phyloP scores from a whole-genome alignment of 2,888 invertebrate species.

The Cataglyphis altisquamis region DNA sequence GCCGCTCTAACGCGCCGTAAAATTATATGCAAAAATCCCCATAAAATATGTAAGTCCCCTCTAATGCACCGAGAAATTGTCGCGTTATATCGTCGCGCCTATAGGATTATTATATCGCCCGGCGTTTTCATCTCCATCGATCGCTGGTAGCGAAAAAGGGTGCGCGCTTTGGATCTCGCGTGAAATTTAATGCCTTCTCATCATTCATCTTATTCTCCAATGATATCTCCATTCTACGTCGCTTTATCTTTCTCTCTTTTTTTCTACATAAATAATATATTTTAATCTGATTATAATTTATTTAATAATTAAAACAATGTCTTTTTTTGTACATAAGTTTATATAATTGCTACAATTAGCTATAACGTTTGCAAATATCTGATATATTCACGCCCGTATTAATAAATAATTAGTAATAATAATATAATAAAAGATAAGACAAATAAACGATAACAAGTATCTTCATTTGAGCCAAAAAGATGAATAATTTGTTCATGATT shows the following conservation, averaged over 20 bases:
- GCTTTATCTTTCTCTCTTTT: not conserved
- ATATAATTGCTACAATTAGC: not conserved
- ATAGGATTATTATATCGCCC: conserved; percentile 78
- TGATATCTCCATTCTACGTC: not conserved
- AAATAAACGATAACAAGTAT: conserved; percentile 3
- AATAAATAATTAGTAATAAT: not conserved
- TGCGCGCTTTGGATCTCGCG: not conserved
- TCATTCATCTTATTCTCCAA: not conserved
- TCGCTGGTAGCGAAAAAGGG: conserved; percentile 32
- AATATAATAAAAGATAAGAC: not conserved
- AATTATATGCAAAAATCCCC: conserved; percentile 86
- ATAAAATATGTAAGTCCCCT: conserved; percentile 85
- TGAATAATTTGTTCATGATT: conserved; percentile 29
- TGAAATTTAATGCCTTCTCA: conserved; percentile 39
- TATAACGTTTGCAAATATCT: not conserved
- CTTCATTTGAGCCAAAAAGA: conserved; percentile 23
- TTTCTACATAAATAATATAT: not conserved
- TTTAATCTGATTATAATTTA: not conserved
- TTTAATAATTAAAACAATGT: not conserved
- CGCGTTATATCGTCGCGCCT: conserved; percentile 77
- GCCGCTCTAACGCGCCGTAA: conserved; percentile 85
- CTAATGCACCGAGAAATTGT: conserved; percentile 86
- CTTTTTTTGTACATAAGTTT: not conserved
- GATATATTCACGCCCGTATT: not conserved
- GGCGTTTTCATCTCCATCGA: conserved; percentile 35